A percentile compares a stretch with the other conserved stretches of the same genome.
These are phyloP conservation scores for Zaprionus davidi DNA, from an alignment of 1,140 invertebrate species.

Conservation along the genomic window DNA sequence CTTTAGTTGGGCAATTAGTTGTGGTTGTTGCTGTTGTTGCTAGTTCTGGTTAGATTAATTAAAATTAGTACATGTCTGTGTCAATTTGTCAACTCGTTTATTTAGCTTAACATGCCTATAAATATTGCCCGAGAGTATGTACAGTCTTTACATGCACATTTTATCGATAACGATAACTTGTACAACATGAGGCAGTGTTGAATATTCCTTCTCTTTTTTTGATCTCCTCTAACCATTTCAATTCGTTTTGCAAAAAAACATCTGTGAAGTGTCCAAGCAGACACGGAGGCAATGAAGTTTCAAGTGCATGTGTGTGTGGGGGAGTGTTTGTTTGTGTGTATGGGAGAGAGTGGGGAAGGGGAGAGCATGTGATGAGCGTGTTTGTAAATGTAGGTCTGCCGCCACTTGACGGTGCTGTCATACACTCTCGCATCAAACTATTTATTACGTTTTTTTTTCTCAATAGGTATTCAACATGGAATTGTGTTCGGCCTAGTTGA, in stretches of 20 bases:
- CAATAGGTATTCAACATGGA: background rate
- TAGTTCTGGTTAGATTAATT: conserved; percentile 17
- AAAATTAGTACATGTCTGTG: conserved; percentile 44
- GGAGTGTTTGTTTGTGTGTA: conserved; percentile 28
- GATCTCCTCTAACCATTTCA: conserved; percentile 20
- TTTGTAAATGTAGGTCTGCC: conserved; percentile 34
- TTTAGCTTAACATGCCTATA: conserved; percentile 43
- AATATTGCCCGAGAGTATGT: conserved; percentile 29
- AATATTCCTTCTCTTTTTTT: background rate
- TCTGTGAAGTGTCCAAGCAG: conserved; percentile 60
- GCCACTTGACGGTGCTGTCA: conserved; percentile 57
- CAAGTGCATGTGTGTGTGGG: conserved; percentile 44
- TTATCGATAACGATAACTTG: conserved; percentile 55
- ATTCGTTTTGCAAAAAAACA: conserved; percentile 49
- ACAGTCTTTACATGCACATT: conserved; percentile 22
- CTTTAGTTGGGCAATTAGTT: conserved; percentile 31
- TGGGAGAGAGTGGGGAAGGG: conserved; percentile 8
- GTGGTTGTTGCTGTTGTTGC: background rate
- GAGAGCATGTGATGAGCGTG: background rate
- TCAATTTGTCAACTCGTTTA: conserved; percentile 53
- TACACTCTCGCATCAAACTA: conserved; percentile 42
- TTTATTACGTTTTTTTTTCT: conserved; percentile 26
- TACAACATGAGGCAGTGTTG: conserved; percentile 26
- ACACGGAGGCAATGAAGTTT: conserved; percentile 58
- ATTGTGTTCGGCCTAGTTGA: background rate